Evolutionary conservation across 2,113 vertebrate species (phyloP).

Genomic region (Lepidiolamprologus cunningtoni): DNA sequence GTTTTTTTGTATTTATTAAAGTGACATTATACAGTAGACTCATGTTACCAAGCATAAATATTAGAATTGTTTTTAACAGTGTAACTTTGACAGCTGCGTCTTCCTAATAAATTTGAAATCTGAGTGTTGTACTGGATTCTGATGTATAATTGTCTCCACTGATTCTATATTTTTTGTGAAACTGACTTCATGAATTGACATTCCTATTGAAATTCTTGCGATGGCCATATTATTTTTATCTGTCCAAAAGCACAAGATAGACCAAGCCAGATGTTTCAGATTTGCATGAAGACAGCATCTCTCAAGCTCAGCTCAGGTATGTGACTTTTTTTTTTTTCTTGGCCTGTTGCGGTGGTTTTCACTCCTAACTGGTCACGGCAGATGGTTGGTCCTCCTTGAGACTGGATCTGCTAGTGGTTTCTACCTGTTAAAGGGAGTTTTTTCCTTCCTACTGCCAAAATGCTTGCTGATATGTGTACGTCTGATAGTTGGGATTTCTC

Average conservation of each 20-base stretch:
- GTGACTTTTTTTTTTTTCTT: not conserved
- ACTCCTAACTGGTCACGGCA: not conserved
- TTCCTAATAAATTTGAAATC: not conserved
- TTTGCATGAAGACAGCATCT: not conserved
- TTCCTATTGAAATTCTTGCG: not conserved
- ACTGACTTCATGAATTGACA: not conserved
- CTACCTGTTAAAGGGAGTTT: not conserved
- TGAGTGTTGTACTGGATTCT: not conserved
- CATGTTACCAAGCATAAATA: not conserved
- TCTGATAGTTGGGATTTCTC: not conserved
- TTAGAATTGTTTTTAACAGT: not conserved
- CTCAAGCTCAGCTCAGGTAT: not conserved
- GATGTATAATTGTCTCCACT: not conserved
- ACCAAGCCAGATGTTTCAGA: not conserved
- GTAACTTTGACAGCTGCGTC: not conserved
- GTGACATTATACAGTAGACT: not conserved
- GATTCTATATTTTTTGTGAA: not conserved
- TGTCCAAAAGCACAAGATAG: not conserved
- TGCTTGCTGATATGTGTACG: not conserved
- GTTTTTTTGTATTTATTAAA: not conserved
- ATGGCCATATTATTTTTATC: not conserved
- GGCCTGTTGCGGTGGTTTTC: not conserved
- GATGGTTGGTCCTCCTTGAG: not conserved
- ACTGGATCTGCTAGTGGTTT: not conserved
- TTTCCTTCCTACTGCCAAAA: not conserved